Evolutionary conservation across 2,113 vertebrate genomes (phyloP).

Genomic region (Isurus oxyrinchus): DNA sequence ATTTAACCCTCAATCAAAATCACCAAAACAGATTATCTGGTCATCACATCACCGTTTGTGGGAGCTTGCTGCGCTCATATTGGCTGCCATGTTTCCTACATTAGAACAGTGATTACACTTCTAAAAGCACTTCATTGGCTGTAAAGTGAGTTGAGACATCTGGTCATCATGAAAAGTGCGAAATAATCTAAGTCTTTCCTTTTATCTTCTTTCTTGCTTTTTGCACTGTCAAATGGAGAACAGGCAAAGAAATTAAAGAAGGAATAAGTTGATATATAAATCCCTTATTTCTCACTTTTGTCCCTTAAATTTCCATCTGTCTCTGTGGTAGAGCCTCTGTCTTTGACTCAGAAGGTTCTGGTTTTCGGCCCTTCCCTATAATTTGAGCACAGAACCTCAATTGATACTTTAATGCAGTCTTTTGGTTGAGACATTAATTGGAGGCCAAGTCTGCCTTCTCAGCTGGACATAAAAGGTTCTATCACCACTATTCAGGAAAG

Average conservation of each 20-base stretch:
- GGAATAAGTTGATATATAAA: background rate
- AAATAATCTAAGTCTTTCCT: background rate
- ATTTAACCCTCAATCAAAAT: background rate
- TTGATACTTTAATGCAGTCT: background rate
- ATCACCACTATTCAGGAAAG: background rate
- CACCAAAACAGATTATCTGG: background rate
- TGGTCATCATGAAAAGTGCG: background rate
- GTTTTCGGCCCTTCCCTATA: background rate
- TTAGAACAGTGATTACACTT: background rate
- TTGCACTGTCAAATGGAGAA: background rate
- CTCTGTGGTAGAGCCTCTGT: background rate
- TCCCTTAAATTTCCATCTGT: background rate
- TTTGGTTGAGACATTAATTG: background rate
- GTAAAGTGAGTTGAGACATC: background rate
- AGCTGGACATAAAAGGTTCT: background rate
- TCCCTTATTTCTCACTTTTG: background rate
- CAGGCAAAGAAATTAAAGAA: background rate
- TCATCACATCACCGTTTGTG: background rate
- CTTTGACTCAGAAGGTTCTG: background rate
- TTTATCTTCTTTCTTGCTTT: background rate
- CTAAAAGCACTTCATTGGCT: background rate
- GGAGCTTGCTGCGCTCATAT: background rate
- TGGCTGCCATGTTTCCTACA: background rate
- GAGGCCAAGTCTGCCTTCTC: background rate
- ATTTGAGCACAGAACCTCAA: background rate